Conservation (phyloP, 2,888 invertebrate genomes). For the Hofmannophila pseudospretella region DNA sequence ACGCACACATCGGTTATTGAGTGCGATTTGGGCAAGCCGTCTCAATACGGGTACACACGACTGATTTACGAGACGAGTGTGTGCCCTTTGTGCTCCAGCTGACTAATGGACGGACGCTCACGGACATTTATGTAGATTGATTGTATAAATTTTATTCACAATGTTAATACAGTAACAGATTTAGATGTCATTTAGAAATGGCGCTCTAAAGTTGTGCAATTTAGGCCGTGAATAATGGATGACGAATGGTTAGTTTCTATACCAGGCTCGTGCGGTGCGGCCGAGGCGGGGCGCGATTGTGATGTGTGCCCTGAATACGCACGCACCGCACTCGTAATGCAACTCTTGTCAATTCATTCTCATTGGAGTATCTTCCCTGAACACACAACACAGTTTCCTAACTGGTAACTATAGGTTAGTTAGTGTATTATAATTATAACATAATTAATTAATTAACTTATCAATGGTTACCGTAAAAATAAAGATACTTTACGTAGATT, state of each 20-base stretch:
- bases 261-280: slow-evolving; percentile 45
- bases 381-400: too few relatives aligned
- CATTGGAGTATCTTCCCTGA: slow-evolving; percentile 7
- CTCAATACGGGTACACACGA: slow-evolving; percentile 69
- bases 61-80: slow-evolving; percentile 77
- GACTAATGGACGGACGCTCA: slow-evolving; percentile 78
- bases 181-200: slow-evolving; percentile 79
- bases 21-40: slow-evolving; percentile 70
- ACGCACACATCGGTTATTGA: slow-evolving; percentile 56
- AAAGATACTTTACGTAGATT: too few relatives aligned
- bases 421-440: not conserved
- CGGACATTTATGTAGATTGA: slow-evolving; percentile 79
- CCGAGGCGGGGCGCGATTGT: slow-evolving; percentile 62
- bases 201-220: slow-evolving; percentile 78
- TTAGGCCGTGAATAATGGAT: slow-evolving; percentile 77
- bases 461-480: too few relatives aligned
- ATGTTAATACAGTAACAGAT: slow-evolving; percentile 78
- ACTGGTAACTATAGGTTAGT: not conserved
- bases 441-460: too few relatives aligned
- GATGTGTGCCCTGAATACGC: slow-evolving; percentile 36
- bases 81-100: slow-evolving; percentile 75
- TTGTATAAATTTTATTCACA: slow-evolving; percentile 79
- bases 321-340: slow-evolving; percentile 23
- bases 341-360: slow-evolving; percentile 23
- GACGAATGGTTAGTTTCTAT: slow-evolving; percentile 71